phyloP scores from a whole-genome alignment of 2,888 invertebrate genomes.

The Erebia epiphron region DNA sequence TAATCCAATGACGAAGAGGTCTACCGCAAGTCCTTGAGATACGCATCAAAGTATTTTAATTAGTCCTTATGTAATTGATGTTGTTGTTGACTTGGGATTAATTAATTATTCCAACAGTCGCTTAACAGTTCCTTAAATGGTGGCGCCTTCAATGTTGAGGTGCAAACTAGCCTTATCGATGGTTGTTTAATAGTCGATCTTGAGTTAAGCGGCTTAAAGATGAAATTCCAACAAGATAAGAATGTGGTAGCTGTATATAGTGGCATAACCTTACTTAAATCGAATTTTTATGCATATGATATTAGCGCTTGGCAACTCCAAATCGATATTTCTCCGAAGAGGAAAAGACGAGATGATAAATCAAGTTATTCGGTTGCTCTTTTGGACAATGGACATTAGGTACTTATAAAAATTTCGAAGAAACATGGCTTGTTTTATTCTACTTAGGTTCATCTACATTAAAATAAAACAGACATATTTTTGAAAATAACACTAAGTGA shows the following conservation, averaged over 20 bases:
- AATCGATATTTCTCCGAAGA: conserved; percentile 35
- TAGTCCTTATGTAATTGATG: conserved; percentile 55
- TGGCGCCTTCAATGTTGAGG: conserved; percentile 56
- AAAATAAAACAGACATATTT: background rate
- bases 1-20: conserved; percentile 33
- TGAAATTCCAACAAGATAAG: conserved; percentile 17
- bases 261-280: conserved; percentile 46
- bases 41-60: conserved; percentile 58
- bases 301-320: conserved; percentile 37
- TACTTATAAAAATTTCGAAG: background rate
- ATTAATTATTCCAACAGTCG: conserved; percentile 63
- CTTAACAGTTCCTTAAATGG: conserved; percentile 58
- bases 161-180: conserved; percentile 47
- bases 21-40: conserved; percentile 27
- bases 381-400: background rate
- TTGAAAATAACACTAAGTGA: background rate
- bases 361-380: background rate
- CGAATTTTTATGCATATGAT: conserved; percentile 48
- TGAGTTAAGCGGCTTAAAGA: conserved; percentile 25
- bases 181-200: conserved; percentile 24
- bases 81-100: conserved; percentile 51
- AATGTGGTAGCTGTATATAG: background rate
- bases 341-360: conserved; percentile 11
- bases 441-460: background rate
- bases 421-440: background rate